Evolutionary conservation across 2,113 vertebrate genomes (phyloP).

Genomic region (Malurus melanocephalus): DNA sequence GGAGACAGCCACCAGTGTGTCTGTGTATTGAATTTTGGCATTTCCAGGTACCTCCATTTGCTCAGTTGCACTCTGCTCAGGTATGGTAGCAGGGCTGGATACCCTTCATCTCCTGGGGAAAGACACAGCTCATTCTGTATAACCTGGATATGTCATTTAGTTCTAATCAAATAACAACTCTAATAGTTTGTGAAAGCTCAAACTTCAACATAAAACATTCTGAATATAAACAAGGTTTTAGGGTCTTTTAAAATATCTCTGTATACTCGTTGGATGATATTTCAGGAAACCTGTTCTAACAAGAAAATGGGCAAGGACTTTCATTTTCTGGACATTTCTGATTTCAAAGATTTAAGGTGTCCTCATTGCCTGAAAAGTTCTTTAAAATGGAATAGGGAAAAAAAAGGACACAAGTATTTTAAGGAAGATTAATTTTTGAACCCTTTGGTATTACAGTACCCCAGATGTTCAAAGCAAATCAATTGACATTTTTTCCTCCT

Average conservation of each 20-base stretch:
- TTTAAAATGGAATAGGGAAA: neutral
- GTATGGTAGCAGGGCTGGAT: neutral
- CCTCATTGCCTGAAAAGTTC: neutral
- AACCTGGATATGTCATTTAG: slow-evolving; percentile 7
- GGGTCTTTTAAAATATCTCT: neutral
- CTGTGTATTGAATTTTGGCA: slow-evolving; percentile 9
- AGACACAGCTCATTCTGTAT: neutral
- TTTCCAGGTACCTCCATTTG: neutral
- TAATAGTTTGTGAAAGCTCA: neutral
- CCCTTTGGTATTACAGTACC: neutral
- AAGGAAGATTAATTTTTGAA: neutral
- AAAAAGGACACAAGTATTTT: neutral
- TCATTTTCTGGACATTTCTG: neutral
- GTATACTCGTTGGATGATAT: neutral
- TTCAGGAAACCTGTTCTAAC: neutral
- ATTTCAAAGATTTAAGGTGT: neutral
- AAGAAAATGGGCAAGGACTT: neutral
- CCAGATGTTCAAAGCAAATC: neutral
- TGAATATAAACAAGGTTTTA: neutral
- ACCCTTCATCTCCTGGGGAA: neutral
- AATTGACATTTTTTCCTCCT: neutral
- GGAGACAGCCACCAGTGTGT: neutral
- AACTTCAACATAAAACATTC: neutral
- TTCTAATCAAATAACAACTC: neutral
- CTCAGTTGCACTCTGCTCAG: neutral